phyloP scores from a whole-genome alignment of 1,140 invertebrate species.

The Drosophila willistoni region DNA sequence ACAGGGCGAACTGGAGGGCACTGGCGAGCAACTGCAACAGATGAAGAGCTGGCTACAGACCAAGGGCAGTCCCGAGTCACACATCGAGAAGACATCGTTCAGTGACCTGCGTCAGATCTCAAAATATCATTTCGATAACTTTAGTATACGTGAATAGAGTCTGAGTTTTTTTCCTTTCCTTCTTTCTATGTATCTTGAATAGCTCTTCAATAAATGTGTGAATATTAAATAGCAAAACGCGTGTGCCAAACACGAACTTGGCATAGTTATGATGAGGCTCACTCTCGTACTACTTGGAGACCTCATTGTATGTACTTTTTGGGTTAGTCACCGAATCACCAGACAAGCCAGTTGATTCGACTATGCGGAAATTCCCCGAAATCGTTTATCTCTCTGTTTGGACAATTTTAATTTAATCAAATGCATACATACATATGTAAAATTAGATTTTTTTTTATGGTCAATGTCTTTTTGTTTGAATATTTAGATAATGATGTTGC shows the following conservation, averaged over 20 bases:
- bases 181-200: background rate
- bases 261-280: conserved; percentile 17
- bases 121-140: conserved; percentile 16
- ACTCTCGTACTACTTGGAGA: conserved; percentile 3
- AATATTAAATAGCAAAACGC: conserved; percentile 23
- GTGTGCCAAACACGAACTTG: conserved; percentile 34
- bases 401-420: conserved; percentile 12
- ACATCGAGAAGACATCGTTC: conserved; percentile 85
- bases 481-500: background rate
- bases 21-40: conserved; percentile 82
- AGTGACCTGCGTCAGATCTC: conserved; percentile 37
- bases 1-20: conserved; percentile 86
- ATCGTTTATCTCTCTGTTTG: conserved; percentile 9
- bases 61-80: conserved; percentile 86
- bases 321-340: conserved; percentile 14
- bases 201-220: background rate
- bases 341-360: conserved; percentile 21
- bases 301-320: conserved; percentile 6
- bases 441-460: conserved; percentile 6
- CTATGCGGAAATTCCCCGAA: conserved; percentile 48
- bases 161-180: too few relatives aligned
- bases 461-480: background rate
- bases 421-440: conserved; percentile 5
- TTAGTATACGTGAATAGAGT: background rate
- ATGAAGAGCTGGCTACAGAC: conserved; percentile 87